phyloP scores from a whole-genome alignment of 1,140 invertebrate species.

The Magallana ariakensis region DNA sequence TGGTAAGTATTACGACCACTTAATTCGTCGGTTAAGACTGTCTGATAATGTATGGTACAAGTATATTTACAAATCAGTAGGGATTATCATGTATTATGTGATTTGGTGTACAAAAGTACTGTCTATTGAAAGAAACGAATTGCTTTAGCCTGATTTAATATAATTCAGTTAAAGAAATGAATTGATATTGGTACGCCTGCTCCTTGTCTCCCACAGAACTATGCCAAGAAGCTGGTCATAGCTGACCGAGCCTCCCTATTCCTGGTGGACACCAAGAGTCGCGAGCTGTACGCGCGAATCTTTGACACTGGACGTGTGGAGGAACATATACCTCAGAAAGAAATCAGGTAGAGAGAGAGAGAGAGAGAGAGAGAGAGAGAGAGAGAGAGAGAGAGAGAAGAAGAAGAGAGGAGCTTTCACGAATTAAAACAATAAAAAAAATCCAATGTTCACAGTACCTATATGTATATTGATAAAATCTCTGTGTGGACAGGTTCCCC shows the following conservation, averaged over 20 bases:
- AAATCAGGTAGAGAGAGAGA: constrained; percentile 71
- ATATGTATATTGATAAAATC: neutral
- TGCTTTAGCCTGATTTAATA: too few relatives aligned
- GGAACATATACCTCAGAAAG: constrained; percentile 69
- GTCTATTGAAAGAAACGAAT: too few relatives aligned
- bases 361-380: neutral
- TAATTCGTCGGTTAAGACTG: neutral
- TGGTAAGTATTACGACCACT: constrained; percentile 80
- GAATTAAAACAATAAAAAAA: neutral
- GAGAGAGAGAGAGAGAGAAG: neutral
- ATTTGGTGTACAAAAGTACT: too few relatives aligned
- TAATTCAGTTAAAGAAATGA: too few relatives aligned
- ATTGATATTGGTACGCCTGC: too few relatives aligned
- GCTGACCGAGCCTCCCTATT: constrained; percentile 90
- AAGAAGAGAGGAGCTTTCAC: neutral
- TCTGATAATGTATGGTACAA: too few relatives aligned
- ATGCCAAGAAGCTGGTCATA: constrained; percentile 84
- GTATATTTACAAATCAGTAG: too few relatives aligned
- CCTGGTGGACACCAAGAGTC: constrained; percentile 85
- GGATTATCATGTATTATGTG: too few relatives aligned
- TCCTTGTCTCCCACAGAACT: constrained; percentile 67
- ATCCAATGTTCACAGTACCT: neutral
- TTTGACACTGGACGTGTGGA: constrained; percentile 83
- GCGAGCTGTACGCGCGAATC: constrained; percentile 89
- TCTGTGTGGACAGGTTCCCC: constrained; percentile 85